phyloP scores from a whole-genome alignment of 2,113 vertebrate genomes.

The Scomber scombrus region DNA sequence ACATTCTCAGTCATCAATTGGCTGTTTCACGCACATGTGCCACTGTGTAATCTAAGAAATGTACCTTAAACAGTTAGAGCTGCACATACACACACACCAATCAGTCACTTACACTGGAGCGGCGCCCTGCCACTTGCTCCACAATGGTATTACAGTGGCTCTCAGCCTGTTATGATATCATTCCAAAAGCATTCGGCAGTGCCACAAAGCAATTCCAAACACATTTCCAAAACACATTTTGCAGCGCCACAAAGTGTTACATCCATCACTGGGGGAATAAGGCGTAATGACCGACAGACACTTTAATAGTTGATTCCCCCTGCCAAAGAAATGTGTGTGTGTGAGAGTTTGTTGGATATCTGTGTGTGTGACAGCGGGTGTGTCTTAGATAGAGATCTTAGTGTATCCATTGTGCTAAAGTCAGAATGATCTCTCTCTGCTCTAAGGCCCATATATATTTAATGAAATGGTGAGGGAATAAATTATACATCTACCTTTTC shows the following conservation, averaged over 20 bases:
- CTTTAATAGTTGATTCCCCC: conserved; percentile 73
- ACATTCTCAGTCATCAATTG: conserved; percentile 1
- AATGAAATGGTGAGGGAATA: conserved; percentile 56
- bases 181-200: conserved; percentile 77
- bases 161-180: conserved; percentile 80
- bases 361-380: background rate
- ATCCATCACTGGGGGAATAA: conserved; percentile 80
- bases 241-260: conserved; percentile 78
- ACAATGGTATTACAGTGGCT: conserved; percentile 75
- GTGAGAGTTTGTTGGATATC: background rate
- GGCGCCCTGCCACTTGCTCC: conserved; percentile 75
- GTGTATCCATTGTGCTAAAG: conserved; percentile 39
- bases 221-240: conserved; percentile 81
- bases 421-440: conserved; percentile 29
- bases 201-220: conserved; percentile 82
- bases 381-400: conserved; percentile 19
- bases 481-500: conserved; percentile 53
- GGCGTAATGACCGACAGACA: conserved; percentile 77
- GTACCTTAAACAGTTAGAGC: conserved; percentile 13
- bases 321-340: conserved; percentile 62
- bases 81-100: conserved; percentile 23
- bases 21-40: conserved; percentile 18
- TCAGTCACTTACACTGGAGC: conserved; percentile 66
- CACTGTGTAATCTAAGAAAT: conserved; percentile 47
- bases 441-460: conserved; percentile 60